Base-by-base conservation (phyloP, 2,113 vertebrate species). In the Stigmatopora nigra region DNA sequence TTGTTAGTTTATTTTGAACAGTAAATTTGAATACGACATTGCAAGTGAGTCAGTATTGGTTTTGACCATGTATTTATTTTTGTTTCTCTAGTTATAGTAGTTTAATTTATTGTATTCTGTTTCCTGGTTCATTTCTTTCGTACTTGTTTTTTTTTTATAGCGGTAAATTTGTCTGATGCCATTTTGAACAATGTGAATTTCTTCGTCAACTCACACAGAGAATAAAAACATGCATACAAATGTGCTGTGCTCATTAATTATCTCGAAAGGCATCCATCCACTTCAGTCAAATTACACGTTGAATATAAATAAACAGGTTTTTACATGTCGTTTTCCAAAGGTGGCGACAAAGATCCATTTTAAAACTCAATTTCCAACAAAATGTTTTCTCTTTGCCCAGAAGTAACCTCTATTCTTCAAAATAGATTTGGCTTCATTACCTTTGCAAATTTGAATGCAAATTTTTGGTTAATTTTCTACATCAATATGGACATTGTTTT, bases 21-120 rank as follows among this genome's bases (percentile, higher is more conserved):
- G 68, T 61, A 14, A 16, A 67, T 0, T 72, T 72, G 10, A 13
- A 22, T 64, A 31, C 63, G 75, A 19, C 56, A 16, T 44, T 79
- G 56, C 63, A 55, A 77, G 51, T 3, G 5, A 70, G 41, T 19
- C 8, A 68, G 25, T 61, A 56, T 44, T 45, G 35, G 22, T 57
- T 61, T 59, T 57, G 56, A 38, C 35, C 12, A 22, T 57, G 11
- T 71, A 61, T 69, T 63, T 46, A 49, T 65, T 67, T 67, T n/a
- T 66, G n/a, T 71, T 73, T 66, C 31, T 41, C 72, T 68, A 52
- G 73, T 72, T 69, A 61, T 38, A 64, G 25, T 73, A 64, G 72
- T 75, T 0, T 74, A 46, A 84, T 82, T 85, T 87, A 86, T 82
- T 86, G 2, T 17, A 49, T 49, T 41, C 38, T 31, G 61, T 16